Base-by-base conservation (phyloP, 1,140 invertebrate species). In the Cherax destructor region DNA sequence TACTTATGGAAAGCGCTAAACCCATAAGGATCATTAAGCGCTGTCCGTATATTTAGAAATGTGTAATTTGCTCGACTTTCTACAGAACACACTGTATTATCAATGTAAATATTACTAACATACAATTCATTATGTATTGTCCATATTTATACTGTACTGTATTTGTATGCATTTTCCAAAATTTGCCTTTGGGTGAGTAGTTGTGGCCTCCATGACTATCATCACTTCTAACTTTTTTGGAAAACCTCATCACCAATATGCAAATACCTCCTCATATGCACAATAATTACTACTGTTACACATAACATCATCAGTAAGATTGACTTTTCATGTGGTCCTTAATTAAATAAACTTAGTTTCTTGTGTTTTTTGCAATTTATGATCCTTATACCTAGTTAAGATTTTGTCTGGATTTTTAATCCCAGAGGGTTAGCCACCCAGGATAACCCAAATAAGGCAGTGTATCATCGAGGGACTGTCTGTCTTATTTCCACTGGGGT, bases 311-410 rank as follows among this genome's bases (percentile, higher is more conserved):
- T 74, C 69, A 74, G 69, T 21, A 74, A 74, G 24, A 30, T 74
- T 74, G 69, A 74, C 69, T 74, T 74, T 74, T 30, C 9, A 30
- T 74, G 69, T 74, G 21, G 69, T 30, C 24, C 24, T 74, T 11
- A 74, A 74, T 74, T 11, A 74, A 74, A 74, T 74, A 74, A 74
- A 74, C n/a, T 74, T 74, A 74, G 24, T 74, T 74, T 74, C 52
- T 74, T 74, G 69, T 74, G n/a, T 74, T 74, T 74, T 24, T 11
- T 74, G 24, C 30, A 18, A 41, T 74, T 30, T 74, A 16, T 65
- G 61, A 65, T 65, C 61, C 56, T 59, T 59, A 59, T 59, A 41
- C 30, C 30, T 41, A 41, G 30, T 41, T 41, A 41, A 41, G 30
- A 41, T 41, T 41, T 41, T 41, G 30, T 41, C 0, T 41, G 30